phyloP scores from a whole-genome alignment of 2,113 vertebrate species.

The Puntigrus tetrazona region DNA sequence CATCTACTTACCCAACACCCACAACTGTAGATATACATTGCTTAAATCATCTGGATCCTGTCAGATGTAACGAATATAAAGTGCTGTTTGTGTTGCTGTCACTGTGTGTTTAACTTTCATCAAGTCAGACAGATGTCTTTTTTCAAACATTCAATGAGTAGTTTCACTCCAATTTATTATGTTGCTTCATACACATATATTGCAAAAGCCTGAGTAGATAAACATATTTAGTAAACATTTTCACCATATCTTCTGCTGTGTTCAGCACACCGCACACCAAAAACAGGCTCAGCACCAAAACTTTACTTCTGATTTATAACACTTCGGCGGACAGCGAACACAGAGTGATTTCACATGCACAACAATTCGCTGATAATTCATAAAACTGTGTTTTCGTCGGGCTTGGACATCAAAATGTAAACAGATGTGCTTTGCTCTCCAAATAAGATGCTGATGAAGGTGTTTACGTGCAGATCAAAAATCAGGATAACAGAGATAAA shows the following conservation, averaged over 20 bases:
- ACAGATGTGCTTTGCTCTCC: neutral
- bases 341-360: neutral
- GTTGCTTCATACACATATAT: neutral
- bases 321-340: neutral
- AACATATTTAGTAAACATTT: neutral
- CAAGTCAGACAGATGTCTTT: neutral
- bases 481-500: neutral
- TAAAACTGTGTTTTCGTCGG: neutral
- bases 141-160: conserved; percentile 11
- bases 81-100: conserved; percentile 1
- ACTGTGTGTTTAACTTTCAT: conserved; percentile 4
- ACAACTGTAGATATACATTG: neutral
- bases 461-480: neutral
- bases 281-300: neutral
- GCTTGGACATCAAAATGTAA: neutral
- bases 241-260: neutral
- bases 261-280: neutral
- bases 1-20: neutral
- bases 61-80: conserved; percentile 4
- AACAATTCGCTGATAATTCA: neutral
- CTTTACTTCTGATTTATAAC: neutral
- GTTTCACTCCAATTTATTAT: neutral
- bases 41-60: conserved; percentile 8
- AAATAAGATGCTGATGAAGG: neutral
- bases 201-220: conserved; percentile 1